Percentiles rank a stretch among this genome's conserved stretches.
Evolutionary conservation across 2,113 vertebrate genomes (phyloP).

Genomic region (Phalacrocorax carbo): DNA sequence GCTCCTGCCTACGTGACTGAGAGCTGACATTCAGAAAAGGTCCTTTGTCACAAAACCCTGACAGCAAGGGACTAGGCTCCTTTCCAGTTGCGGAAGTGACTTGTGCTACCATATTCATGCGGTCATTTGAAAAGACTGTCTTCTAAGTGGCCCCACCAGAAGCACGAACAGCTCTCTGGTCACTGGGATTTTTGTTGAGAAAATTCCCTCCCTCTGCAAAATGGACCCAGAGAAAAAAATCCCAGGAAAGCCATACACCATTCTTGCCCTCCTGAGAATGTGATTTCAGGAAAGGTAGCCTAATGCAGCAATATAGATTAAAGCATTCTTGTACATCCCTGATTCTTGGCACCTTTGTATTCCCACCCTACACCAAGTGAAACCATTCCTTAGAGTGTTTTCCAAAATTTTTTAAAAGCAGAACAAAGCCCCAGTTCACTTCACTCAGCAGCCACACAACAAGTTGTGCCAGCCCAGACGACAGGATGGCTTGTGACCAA

Average conservation of each 20-base stretch:
- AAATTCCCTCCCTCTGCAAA: neutral
- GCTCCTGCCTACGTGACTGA: neutral
- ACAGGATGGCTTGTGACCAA: neutral
- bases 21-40: neutral
- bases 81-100: too few species aligned
- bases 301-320: accelerated
- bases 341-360: neutral
- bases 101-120: accelerated
- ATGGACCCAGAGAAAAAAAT: neutral
- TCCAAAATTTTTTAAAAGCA: neutral
- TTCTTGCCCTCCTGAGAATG: neutral
- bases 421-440: neutral
- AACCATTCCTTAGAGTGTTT: neutral
- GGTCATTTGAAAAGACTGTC: neutral
- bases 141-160: neutral
- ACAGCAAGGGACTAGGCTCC: neutral
- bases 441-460: neutral
- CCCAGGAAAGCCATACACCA: neutral
- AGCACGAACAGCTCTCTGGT: neutral
- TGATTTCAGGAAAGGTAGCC: neutral
- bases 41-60: neutral
- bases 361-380: neutral
- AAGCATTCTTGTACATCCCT: too few species aligned
- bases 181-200: neutral
- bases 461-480: neutral